Percentiles rank a stretch among this genome's conserved stretches.
Conservation (phyloP, 2,888 invertebrate genomes). For the Oasisia sp. region DNA sequence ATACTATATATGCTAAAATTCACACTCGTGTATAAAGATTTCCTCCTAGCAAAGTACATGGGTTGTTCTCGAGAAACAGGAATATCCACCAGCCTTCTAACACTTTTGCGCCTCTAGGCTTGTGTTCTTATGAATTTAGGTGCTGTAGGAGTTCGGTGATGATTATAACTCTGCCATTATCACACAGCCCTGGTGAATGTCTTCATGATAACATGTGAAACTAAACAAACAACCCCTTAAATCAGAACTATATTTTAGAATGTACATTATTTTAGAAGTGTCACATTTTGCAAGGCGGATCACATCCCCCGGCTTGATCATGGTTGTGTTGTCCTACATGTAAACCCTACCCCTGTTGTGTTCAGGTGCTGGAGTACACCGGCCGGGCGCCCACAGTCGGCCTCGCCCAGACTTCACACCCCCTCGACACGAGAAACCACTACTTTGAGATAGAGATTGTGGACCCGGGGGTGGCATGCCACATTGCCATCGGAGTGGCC, state of each 20-base stretch:
- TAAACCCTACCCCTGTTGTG: background rate
- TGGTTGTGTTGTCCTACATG: background rate
- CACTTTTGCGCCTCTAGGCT: too few species aligned
- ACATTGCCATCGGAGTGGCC: constrained; percentile 71
- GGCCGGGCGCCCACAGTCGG: constrained; percentile 70
- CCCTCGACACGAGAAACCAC: constrained; percentile 68
- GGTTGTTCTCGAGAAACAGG: too few species aligned
- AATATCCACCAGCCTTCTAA: too few species aligned
- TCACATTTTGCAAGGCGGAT: too few species aligned
- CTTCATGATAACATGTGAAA: background rate
- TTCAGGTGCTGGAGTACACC: constrained; percentile 68
- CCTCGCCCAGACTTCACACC: constrained; percentile 68
- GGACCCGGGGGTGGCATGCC: constrained; percentile 70
- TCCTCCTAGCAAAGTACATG: background rate
- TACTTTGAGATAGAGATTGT: constrained; percentile 71
- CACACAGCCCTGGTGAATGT: background rate
- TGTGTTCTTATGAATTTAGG: too few species aligned
- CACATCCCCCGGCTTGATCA: too few species aligned
- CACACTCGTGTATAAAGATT: background rate
- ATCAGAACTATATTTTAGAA: too few species aligned
- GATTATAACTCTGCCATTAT: too few species aligned
- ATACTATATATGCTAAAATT: too few species aligned
- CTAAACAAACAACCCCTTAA: too few species aligned
- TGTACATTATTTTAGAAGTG: too few species aligned
- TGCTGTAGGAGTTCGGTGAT: background rate